Base-by-base conservation (phyloP, 1,140 invertebrate genomes). In the Drosophila equinoxialis region DNA sequence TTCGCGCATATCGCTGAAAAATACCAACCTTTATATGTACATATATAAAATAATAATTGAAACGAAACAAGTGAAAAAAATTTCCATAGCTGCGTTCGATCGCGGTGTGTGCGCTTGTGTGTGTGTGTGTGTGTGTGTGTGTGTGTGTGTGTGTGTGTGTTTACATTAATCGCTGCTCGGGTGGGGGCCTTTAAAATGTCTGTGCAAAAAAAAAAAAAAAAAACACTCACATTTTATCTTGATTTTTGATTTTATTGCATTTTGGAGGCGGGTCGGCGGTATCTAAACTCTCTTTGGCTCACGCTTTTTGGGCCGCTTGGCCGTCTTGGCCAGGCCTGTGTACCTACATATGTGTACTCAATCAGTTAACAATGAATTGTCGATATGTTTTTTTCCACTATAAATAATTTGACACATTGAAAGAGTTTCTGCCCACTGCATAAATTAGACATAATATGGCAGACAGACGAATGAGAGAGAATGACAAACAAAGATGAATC, bases 341-440 rank as follows among this genome's bases (percentile, higher is more conserved):
- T 86, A 17, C 17, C 17, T 17, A 17, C 17, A 17, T 0, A 71
- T 85, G 63, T 37, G 35, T 37, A 37, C 30, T 33, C 55, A 75
- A 81, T 35, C 63, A 79, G 60, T 81, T 86, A 85, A 72, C 82
- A 75, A 35, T 57, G n/a, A 45, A 70, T 64, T 86, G 82, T 70
- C 45, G 77, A 75, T 71, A 30, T 30, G 0, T 6, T 30, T 30
- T 6, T 30, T 30, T 81, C 79, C 78, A 86, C 57, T 67, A 82
- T 74, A 74, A 85, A 84, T 85, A 85, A 85, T 84, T 84, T 84
- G 67, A 69, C 78, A 86, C 75, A 69, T 69, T 42, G 39, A 54
- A 62, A 63, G n/a, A 11, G 23, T 65, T 42, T 65, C 59, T 68
- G 64, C 6, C 42, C 55, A 70, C 14, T 64, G 67, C 77, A 81